Evolutionary conservation across 2,797 vertebrate genomes (phyloP).

Genomic region (Molothrus ater): DNA sequence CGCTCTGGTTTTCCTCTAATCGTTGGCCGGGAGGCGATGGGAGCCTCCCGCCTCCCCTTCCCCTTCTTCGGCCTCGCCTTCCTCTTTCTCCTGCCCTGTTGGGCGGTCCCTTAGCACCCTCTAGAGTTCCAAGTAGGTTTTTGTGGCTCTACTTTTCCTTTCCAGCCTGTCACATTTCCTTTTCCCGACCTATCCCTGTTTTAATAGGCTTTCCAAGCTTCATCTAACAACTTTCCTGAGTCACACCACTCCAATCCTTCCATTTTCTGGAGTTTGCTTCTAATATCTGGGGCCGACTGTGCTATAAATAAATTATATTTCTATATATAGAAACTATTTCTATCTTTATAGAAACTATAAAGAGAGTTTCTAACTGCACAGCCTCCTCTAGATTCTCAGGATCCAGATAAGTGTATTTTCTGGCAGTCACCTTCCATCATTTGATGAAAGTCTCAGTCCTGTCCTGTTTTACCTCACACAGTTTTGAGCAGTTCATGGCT

Average conservation of each 20-base stretch:
- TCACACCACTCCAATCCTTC: background rate
- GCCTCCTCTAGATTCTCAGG: background rate
- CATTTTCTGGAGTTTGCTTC: background rate
- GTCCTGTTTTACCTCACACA: background rate
- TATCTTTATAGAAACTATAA: background rate
- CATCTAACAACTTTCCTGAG: background rate
- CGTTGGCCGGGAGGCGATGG: background rate
- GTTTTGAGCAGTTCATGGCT: background rate
- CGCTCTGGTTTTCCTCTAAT: background rate
- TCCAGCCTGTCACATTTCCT: background rate
- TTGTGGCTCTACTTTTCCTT: background rate
- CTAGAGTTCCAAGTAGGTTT: background rate
- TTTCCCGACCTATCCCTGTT: background rate
- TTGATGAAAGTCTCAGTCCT: fast-evolving
- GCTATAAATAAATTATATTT: background rate
- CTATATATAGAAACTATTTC: background rate
- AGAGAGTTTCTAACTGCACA: background rate
- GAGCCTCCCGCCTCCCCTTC: background rate
- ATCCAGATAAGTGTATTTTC: background rate
- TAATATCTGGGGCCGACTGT: background rate
- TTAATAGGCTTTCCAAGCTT: background rate
- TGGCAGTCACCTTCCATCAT: background rate
- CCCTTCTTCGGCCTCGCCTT: fast-evolving
- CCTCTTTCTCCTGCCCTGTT: no score
- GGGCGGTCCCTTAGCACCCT: background rate